Conservation (phyloP, 2,113 vertebrate genomes). For the Puffinus mauretanicus region DNA sequence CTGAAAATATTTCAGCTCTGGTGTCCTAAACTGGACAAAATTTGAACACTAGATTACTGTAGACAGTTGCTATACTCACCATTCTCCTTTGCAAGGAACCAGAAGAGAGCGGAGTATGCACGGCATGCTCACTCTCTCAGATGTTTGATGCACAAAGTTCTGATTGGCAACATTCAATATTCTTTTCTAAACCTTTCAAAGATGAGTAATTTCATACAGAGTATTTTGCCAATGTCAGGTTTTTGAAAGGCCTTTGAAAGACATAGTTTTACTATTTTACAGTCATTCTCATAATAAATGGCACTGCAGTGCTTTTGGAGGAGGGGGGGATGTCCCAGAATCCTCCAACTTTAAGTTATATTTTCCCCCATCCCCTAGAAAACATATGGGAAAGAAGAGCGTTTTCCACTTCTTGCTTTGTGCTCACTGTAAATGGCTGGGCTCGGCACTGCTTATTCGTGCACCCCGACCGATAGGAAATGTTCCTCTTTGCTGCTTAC, state of each 20-base stretch:
- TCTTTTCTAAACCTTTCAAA: not conserved
- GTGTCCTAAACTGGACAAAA: not conserved
- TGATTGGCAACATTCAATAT: not conserved
- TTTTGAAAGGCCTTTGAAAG: not conserved
- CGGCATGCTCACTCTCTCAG: not conserved
- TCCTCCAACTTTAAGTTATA: not conserved
- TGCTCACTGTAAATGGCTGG: not conserved
- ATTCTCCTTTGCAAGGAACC: too few species aligned
- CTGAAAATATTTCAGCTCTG: not conserved
- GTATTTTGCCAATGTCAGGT: not conserved
- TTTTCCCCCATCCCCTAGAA: not conserved
- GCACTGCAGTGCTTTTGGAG: not conserved
- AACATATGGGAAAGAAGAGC: not conserved
- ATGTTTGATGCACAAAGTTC: not conserved
- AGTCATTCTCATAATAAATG: not conserved
- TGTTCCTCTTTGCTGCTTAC: not conserved
- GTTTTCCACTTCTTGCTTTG: not conserved
- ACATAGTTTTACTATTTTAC: not conserved
- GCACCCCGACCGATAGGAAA: not conserved
- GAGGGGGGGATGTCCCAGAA: not conserved
- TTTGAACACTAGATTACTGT: not conserved
- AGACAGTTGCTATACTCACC: not conserved
- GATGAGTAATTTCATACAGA: not conserved
- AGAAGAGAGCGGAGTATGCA: not conserved
- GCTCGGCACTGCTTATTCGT: not conserved